Evolutionary conservation across 2,797 vertebrate species (phyloP), one percentile per base, ranked within the genome.

Genomic region (Ctenochaetus hawaiiensis): DNA sequence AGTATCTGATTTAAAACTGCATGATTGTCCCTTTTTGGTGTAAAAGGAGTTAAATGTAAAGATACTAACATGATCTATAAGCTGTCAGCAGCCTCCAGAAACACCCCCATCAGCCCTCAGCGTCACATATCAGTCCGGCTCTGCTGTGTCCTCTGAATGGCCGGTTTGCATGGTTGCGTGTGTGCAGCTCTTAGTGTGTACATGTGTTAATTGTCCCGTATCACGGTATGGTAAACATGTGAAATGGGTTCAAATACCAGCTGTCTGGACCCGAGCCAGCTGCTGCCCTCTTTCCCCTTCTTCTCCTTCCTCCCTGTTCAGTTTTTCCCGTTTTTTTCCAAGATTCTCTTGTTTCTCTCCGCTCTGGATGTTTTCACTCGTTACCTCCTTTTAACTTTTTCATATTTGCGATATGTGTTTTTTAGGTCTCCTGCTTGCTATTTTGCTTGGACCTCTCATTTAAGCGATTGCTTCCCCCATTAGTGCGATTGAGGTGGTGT

Each of bases 221-320:
- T 91, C 82, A 72, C 73, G 17, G 51, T 63, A 87, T 81, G 83
- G 82, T 87, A 87, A 91, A 94, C 84, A 91, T 84, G 65, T 83
- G 67, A 89, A 87, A 82, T 75, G 70, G 76, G 59, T 74, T 87
- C 66, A 85, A 85, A 83, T 78, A 83, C 67, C 91, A 90, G 78
- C 84, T 85, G 75, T 67, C 87, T 90, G 87, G 86, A 77, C 68
- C 8, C 0, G 11, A 48, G 82, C 87, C 91, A 90, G 72, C 59
- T 13, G 63, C 76, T 34, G 41, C 59, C 17, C 61, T n/a, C 37
- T 30, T 60, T 10, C 26, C 57, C 52, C 41, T 68, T 72, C 49
- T 20, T 60, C 47, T 68, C 20, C 49, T 66, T 71, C 56, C n/a
- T 39, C 26, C 61, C n/a, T 23, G 9, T 59, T 26, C 72, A 41